Evolutionary conservation across 2,797 vertebrate genomes (phyloP), one percentile per base, ranked within the genome.

Genomic region (Eulemur coronatus): DNA sequence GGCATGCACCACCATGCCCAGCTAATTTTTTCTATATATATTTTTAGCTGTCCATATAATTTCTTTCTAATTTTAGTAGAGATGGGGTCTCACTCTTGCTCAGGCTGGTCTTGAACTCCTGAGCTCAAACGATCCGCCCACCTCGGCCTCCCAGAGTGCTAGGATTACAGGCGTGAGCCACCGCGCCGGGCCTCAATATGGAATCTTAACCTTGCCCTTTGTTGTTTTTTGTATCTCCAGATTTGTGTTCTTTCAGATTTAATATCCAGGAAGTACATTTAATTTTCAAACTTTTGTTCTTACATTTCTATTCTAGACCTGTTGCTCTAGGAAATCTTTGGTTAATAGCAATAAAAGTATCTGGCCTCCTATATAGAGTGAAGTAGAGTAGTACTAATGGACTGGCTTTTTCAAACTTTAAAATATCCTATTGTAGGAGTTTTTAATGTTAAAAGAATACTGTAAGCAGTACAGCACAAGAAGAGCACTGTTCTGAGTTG

Each of bases 381-480:
- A 73, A 98, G 95, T 84, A 84, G 89, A 87, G 95, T 52, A 57
- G 93, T 38, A 24, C 73, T 95, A 94, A 84, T 94, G 72, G 9
- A 14, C 70, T 97, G 84, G 55, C 81, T 94, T 94, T 43, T 12
- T 72, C 43, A 67, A 84, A 11, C 3, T 86, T 96, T 89, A 80
- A 91, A 91, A 78, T 90, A 41, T 24, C 26, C 70, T 55, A 70
- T 18, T 67, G 48, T n/a, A 43, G 33, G 33, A 20, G 41, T 87
- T 80, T 91, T 82, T 76, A 52, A 35, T 80, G 48, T 75, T n/a
- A 5, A 41, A 82, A 59, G 84, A 59, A n/a, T 14, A 7, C 24
- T 87, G 24, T 5, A 52, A 28, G 57, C 12, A 50, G 65, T 78
- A 50, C 18, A 73, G 63, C n/a, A 12, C 41, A 57, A 59, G 9